Evolutionary conservation across 2,888 invertebrate species (phyloP).

Genomic region (Ligdia adustata): DNA sequence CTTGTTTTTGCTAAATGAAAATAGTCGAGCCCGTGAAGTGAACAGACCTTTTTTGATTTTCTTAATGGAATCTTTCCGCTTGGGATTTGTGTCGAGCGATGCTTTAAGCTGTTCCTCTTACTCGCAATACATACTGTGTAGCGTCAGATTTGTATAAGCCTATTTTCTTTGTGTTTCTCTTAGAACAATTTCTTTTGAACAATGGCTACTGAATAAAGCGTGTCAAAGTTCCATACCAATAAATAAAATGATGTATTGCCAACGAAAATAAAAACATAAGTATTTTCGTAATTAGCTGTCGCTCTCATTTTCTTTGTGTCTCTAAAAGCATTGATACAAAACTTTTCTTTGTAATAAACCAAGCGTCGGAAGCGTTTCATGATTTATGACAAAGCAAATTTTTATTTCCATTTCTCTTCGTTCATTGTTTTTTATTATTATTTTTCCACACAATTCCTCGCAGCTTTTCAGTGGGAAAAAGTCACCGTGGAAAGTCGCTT

Average conservation of each 20-base stretch:
- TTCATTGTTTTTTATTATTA: conserved; percentile 68
- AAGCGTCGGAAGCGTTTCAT: conserved; percentile 77
- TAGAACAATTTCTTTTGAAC: conserved; percentile 38
- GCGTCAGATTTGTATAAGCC: conserved; percentile 53
- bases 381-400: conserved; percentile 82
- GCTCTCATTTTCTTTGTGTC: conserved; percentile 52
- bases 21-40: conserved; percentile 79
- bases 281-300: conserved; percentile 44
- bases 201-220: background rate
- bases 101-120: conserved; percentile 69
- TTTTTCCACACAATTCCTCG: conserved; percentile 77
- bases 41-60: conserved; percentile 83
- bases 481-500: conserved; percentile 75
- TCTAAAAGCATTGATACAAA: conserved; percentile 70
- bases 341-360: conserved; percentile 76
- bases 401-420: conserved; percentile 78
- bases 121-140: conserved; percentile 58
- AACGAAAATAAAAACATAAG: conserved; percentile 28
- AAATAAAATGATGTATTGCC: no score
- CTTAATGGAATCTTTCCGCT: conserved; percentile 83
- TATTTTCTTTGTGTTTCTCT: conserved; percentile 46
- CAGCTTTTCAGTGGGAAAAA: conserved; percentile 73
- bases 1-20: conserved; percentile 84
- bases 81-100: conserved; percentile 78
- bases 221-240: conserved; percentile 11